Evolutionary conservation across 1,140 invertebrate genomes (phyloP), one percentile per base, ranked within the genome.

Genomic region (Calosoma granatense): DNA sequence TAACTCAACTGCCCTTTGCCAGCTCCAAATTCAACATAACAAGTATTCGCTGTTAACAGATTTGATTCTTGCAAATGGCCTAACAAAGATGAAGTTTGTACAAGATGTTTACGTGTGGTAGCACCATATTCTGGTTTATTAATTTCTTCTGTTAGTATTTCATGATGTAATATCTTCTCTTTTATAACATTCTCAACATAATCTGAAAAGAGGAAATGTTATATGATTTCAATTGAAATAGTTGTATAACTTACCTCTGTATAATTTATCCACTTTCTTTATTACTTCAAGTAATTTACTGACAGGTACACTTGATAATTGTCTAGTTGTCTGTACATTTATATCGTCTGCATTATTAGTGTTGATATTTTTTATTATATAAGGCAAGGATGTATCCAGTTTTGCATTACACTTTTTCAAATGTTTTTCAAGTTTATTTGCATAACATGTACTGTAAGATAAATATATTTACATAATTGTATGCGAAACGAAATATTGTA

Each of bases 11-110:
- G 81, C 20, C 89, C 90, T 81, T 86, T 89, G n/a, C 91, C 90
- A 20, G 90, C 89, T 6, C 91, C 90, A 70, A 92, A 85, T 71
- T 94, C 91, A 54, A 93, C 81, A 65, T 81, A 91, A 68, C 85
- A 86, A 0, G 82, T 84, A 54, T 78, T 64, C 2, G 80, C 67
- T 19, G 63, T 58, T 1, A 87, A 62, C 47, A 89, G 71, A 14
- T 74, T 65, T 55, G 78, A 72, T 1, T 72, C 61, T 43, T 84
- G 72, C 15, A 88, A 70, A 43, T 87, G 73, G 1, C 77, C 79
- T 20, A 90, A 64, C 22, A 91, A 66, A 2, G 84, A 81, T 11
- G 86, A 80, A 21, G 80, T 81, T 70, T 91, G 88, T 1, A 80
- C 65, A 51, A 90, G 72, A 70, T 92, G 88, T 55, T 84, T 82